Conservation (phyloP, 2,797 vertebrate genomes). For the Eulemur coronatus region DNA sequence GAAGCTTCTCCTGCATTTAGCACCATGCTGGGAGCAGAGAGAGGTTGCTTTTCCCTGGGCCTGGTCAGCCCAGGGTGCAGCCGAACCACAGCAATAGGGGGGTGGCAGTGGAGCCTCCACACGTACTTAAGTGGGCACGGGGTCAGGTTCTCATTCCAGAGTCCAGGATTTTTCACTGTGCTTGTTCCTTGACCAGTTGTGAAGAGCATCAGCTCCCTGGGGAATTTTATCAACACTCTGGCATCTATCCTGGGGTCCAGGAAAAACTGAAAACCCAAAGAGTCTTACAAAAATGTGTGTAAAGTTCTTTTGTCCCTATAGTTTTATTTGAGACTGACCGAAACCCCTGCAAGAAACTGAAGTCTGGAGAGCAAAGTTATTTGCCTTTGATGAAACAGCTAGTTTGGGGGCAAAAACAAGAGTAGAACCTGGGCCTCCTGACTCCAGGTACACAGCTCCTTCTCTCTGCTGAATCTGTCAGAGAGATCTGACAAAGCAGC, state of each 20-base stretch:
- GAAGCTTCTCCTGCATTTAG: neutral
- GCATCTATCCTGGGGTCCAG: neutral
- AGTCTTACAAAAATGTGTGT: neutral
- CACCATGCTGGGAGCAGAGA: neutral
- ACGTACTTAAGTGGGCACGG: too few species aligned
- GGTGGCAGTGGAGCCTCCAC: neutral
- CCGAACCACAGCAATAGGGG: fast-evolving
- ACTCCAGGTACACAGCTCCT: neutral
- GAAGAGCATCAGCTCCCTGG: neutral
- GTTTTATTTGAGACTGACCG: neutral
- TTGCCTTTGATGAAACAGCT: neutral
- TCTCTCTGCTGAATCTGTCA: neutral
- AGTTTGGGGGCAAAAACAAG: neutral
- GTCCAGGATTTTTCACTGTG: neutral
- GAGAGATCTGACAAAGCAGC: neutral
- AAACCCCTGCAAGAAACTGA: neutral
- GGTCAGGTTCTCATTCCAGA: neutral
- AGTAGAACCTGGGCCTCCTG: neutral
- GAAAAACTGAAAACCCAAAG: neutral
- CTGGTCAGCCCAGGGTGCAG: neutral
- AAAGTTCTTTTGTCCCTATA: neutral
- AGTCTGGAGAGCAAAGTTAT: neutral
- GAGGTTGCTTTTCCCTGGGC: neutral
- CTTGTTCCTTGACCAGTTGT: neutral
- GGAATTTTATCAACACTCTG: neutral